A percentile compares a stretch with the other conserved stretches of the same genome.
phyloP scores from a whole-genome alignment of 2,113 vertebrate genomes.

The Neotoma lepida region DNA sequence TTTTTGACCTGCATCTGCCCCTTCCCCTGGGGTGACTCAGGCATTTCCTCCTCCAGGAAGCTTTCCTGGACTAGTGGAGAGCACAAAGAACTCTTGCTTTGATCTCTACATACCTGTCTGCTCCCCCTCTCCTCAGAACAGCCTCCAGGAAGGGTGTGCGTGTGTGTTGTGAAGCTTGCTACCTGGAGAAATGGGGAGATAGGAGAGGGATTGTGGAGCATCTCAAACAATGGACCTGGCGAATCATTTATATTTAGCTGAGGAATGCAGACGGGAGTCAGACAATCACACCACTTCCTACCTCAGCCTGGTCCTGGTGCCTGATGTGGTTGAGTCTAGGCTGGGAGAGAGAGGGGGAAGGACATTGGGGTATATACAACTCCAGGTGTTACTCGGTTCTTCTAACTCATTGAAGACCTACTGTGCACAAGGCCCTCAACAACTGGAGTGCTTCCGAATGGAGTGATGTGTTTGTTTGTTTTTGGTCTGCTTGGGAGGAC shows the following conservation, averaged over 20 bases:
- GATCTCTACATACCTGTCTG: not conserved
- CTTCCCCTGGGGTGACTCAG: not conserved
- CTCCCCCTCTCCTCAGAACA: slow-evolving; percentile 40
- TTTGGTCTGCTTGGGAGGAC: not conserved
- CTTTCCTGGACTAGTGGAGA: slow-evolving; percentile 62
- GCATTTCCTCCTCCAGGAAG: slow-evolving; percentile 72
- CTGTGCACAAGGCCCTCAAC: not conserved
- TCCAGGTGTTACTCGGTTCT: not conserved
- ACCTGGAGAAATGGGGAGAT: not conserved
- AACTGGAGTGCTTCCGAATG: not conserved
- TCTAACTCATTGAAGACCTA: not conserved
- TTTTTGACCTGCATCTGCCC: not conserved
- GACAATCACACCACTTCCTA: slow-evolving; percentile 58
- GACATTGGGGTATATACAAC: not conserved
- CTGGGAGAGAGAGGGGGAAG: not conserved
- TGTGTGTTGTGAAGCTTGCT: slow-evolving; percentile 17
- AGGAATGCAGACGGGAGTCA: slow-evolving; percentile 73
- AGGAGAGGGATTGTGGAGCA: slow-evolving; percentile 56
- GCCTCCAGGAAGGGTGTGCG: slow-evolving; percentile 21
- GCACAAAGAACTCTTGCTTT: not conserved
- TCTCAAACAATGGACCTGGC: slow-evolving; percentile 72
- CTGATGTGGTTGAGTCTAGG: slow-evolving; percentile 13
- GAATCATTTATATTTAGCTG: slow-evolving; percentile 79
- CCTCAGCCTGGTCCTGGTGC: not conserved
- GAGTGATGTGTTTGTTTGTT: not conserved